A percentile compares a stretch with the other conserved stretches of the same genome.
phyloP scores from a whole-genome alignment of 1,140 invertebrate species.

The Bicyclus anynana region DNA sequence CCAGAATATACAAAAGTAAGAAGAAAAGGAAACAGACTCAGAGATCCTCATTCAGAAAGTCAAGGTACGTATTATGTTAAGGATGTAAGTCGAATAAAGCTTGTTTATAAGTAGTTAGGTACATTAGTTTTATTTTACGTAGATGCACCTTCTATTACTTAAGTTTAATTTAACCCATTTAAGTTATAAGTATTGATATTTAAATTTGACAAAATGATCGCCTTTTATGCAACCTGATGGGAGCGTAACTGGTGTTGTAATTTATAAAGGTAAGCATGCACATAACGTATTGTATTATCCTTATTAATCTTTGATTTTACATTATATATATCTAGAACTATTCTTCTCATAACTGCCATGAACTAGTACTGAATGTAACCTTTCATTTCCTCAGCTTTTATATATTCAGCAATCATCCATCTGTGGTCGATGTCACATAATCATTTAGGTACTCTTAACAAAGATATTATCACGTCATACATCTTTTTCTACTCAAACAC shows the following conservation, averaged over 20 bases:
- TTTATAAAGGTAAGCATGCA: slow-evolving; percentile 77
- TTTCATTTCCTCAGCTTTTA: slow-evolving; percentile 23
- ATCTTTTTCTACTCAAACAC: slow-evolving; percentile 29
- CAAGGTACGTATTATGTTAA: slow-evolving; percentile 79
- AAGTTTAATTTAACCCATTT: slow-evolving; percentile 68
- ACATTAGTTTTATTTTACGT: slow-evolving; percentile 69
- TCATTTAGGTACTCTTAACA: slow-evolving; percentile 20
- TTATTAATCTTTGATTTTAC: slow-evolving; percentile 29
- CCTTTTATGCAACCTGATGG: slow-evolving; percentile 76
- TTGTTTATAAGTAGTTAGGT: slow-evolving; percentile 70
- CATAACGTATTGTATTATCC: slow-evolving; percentile 58
- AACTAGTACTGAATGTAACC: slow-evolving; percentile 28
- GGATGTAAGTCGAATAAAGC: slow-evolving; percentile 34
- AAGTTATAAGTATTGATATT: slow-evolving; percentile 65
- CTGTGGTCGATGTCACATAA: slow-evolving; percentile 18
- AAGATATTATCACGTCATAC: slow-evolving; percentile 16
- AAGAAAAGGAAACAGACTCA: slow-evolving; percentile 85
- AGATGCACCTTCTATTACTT: slow-evolving; percentile 68
- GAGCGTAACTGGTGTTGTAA: slow-evolving; percentile 75
- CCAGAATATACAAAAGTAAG: slow-evolving; percentile 89
- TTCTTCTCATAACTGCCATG: slow-evolving; percentile 31
- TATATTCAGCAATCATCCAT: slow-evolving; percentile 18
- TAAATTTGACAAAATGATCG: slow-evolving; percentile 70
- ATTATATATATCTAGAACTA: slow-evolving; percentile 23
- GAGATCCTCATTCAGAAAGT: slow-evolving; percentile 87